These are phyloP conservation scores for Bugulina stolonifera DNA, from an alignment of 2,888 invertebrate species.

Conservation along the genomic window DNA sequence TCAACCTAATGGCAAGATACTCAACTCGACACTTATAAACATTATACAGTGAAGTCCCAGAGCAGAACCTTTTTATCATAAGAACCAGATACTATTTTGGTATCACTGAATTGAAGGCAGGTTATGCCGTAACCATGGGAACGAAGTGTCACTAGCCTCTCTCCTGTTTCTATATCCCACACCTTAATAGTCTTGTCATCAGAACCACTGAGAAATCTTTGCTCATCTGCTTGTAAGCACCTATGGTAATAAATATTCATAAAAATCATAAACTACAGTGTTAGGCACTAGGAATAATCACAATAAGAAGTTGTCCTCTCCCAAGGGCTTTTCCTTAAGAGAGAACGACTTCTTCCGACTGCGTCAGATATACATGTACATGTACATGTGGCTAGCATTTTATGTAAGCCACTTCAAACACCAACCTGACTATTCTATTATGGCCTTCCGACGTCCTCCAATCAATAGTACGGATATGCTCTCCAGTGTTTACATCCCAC, in stretches of 20 bases:
- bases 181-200: conserved; percentile 58
- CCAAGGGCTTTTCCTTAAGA: no score
- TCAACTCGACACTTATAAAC: no score
- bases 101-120: conserved; percentile 58
- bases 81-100: conserved; percentile 57
- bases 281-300: no score
- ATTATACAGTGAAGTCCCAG: conserved; percentile 54
- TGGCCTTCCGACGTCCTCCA: conserved; percentile 59
- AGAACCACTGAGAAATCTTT: conserved; percentile 57
- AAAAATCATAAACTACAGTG: no score
- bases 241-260: conserved; percentile 43
- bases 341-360: no score
- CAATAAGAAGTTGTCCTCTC: no score
- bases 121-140: conserved; percentile 58
- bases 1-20: no score
- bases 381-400: no score
- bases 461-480: conserved; percentile 56
- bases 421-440: conserved; percentile 55
- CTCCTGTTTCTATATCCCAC: conserved; percentile 56
- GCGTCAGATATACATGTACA: no score
- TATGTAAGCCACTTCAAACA: no score
- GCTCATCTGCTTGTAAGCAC: conserved; percentile 56
- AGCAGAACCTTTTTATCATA: conserved; percentile 58
- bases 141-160: conserved; percentile 55
- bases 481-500: conserved; percentile 54